Base-by-base conservation (phyloP, 2,113 vertebrate species). In the Rhinoptilus africanus region DNA sequence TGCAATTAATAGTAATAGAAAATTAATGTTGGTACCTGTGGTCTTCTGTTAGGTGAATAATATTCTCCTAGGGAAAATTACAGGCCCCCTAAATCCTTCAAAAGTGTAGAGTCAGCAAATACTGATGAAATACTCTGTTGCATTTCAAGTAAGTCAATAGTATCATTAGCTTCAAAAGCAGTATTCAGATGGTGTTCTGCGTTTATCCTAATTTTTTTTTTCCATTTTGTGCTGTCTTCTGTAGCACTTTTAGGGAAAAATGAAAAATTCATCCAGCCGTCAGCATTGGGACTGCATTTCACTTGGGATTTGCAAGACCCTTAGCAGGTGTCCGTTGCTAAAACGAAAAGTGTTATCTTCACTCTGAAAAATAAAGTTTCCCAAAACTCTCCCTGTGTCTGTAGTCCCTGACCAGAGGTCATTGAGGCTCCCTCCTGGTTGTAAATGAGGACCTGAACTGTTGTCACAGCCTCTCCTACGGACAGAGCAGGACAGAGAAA, bases 11-110 rank as follows among this genome's bases (percentile, higher is more conserved):
- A 67, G 93, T 76, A 96, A 95, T 91, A 93, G 95, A 79, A 95
- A 91, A 96, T 96, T 89, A 91, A 94, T 94, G 87, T 89, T 95
- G 89, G 89, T 78, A 95, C 89, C 94, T 88, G 63, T 93, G 84
- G 89, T 89, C 74, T 85, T 87, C 66, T 11, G 28, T 85, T 87
- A 91, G 87, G 77, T 89, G 91, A 94, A 37, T 92, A 89, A 93
- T 96, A 88, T 50, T 92, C 96, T 95, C 95, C 53, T 24, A 91
- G 94, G 91, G 92, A 93, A 95, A 95, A 95, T 95, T 92, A 94
- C 62, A 97, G 89, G 51, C 71, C 71, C 89, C 51, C 74, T 93
- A 89, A 97, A 96, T 92, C 94, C 94, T 78, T 91, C 66, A 12
- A 2, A 96, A 96, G n/a, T 66, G 37, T 81, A 15, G 53, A 91